phyloP scores from a whole-genome alignment of 2,797 vertebrate genomes.

The Falco concolor region DNA sequence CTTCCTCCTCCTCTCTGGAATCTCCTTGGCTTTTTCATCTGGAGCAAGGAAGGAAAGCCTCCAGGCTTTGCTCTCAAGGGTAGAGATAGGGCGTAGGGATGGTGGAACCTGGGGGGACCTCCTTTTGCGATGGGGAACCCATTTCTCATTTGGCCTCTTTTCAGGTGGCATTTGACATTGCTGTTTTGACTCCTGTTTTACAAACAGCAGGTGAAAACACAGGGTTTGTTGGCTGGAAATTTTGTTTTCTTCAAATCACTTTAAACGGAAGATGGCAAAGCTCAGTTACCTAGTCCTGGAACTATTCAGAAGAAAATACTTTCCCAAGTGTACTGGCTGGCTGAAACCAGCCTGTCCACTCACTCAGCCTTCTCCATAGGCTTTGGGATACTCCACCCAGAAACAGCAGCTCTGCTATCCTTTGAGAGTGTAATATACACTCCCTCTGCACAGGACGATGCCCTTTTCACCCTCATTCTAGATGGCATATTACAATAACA shows the following conservation, averaged over 20 bases:
- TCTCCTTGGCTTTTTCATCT: slow-evolving; percentile 34
- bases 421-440: background rate
- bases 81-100: slow-evolving; percentile 32
- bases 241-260: background rate
- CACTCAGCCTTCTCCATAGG: background rate
- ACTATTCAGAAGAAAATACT: background rate
- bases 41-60: slow-evolving; percentile 35
- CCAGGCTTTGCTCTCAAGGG: slow-evolving; percentile 34
- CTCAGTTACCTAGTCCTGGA: background rate
- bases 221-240: background rate
- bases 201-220: slow-evolving; percentile 66
- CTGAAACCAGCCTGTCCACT: background rate
- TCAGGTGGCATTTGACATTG: slow-evolving; percentile 57
- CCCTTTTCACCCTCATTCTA: background rate
- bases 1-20: slow-evolving; percentile 20
- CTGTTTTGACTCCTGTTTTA: slow-evolving; percentile 63
- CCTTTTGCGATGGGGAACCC: slow-evolving; percentile 46
- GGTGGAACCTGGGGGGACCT: slow-evolving; percentile 16
- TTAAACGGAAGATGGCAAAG: background rate
- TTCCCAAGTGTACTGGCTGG: background rate
- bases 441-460: background rate
- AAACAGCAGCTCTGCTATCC: background rate
- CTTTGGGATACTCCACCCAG: background rate
- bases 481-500: background rate
- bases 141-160: slow-evolving; percentile 63